These are phyloP conservation scores for Pristiophorus japonicus DNA, from an alignment of 2,113 vertebrate genomes.

Conservation along the genomic window DNA sequence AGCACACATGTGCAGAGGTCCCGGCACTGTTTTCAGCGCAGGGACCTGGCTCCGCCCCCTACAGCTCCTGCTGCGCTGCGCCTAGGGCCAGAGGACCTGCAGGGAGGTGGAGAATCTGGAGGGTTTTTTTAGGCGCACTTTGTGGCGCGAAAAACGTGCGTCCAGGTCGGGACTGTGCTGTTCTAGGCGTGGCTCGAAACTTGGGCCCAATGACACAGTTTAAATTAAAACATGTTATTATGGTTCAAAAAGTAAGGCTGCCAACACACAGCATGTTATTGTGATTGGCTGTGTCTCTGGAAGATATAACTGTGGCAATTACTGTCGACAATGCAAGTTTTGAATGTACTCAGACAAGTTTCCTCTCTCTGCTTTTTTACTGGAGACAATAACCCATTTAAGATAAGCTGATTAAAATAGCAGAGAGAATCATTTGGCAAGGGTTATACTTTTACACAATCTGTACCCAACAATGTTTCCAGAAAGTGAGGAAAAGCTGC, in stretches of 20 bases:
- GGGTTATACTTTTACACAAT: not conserved
- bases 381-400: not conserved
- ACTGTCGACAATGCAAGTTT: not conserved
- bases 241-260: not conserved
- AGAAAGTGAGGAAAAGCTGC: not conserved
- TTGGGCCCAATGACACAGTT: not conserved
- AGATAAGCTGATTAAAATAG: not conserved
- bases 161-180: too few relatives aligned
- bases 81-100: too few relatives aligned
- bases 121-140: too few relatives aligned
- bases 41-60: too few relatives aligned
- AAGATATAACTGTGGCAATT: not conserved
- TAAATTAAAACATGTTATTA: not conserved
- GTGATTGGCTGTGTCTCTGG: not conserved
- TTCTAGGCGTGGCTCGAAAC: too few relatives aligned
- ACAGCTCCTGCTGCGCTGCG: too few relatives aligned
- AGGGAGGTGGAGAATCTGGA: too few relatives aligned
- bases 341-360: not conserved
- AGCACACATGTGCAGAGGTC: too few relatives aligned
- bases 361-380: not conserved
- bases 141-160: too few relatives aligned
- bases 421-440: not conserved
- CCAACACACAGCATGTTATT: not conserved
- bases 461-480: not conserved
- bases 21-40: too few relatives aligned